Conservation (phyloP, 1,140 invertebrate species). For the Meloidogyne floridensis region DNA sequence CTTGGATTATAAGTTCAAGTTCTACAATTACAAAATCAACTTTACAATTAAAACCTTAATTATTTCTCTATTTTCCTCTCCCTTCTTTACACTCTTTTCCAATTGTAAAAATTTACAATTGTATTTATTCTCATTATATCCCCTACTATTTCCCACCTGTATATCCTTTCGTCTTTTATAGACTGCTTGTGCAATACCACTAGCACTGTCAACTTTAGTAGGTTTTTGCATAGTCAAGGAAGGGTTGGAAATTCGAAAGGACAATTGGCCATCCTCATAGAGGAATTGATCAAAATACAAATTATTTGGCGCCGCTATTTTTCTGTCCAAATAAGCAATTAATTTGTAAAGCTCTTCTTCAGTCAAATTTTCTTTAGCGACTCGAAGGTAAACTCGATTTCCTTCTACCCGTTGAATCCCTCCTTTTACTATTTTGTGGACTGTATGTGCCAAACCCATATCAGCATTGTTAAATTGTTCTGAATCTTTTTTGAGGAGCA, state of each 20-base stretch:
- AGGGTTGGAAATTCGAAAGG: constrained; percentile 56
- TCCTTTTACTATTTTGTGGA: constrained; percentile 65
- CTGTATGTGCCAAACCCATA: constrained; percentile 52
- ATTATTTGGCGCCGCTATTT: constrained; percentile 54
- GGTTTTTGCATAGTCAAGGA: constrained; percentile 43
- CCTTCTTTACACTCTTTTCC: background rate
- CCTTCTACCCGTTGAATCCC: constrained; percentile 61
- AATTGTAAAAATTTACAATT: no score
- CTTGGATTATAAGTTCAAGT: no score
- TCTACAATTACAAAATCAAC: no score
- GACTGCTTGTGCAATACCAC: constrained; percentile 62
- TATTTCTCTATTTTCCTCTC: background rate
- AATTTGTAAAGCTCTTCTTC: constrained; percentile 54
- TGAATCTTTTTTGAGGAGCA: constrained; percentile 60
- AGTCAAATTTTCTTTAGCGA: constrained; percentile 52
- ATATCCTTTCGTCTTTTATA: constrained; percentile 66
- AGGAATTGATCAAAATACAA: constrained; percentile 63
- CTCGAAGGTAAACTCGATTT: constrained; percentile 61
- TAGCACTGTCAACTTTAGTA: constrained; percentile 58
- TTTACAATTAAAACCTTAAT: background rate
- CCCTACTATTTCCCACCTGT: background rate
- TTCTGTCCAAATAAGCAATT: constrained; percentile 57
- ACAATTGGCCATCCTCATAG: constrained; percentile 63
- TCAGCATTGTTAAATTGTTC: constrained; percentile 62
- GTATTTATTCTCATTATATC: no score